A percentile compares a stretch with the other conserved stretches of the same genome.
Conservation (phyloP, 2,113 vertebrate species). For the Phodopus roborovskii region DNA sequence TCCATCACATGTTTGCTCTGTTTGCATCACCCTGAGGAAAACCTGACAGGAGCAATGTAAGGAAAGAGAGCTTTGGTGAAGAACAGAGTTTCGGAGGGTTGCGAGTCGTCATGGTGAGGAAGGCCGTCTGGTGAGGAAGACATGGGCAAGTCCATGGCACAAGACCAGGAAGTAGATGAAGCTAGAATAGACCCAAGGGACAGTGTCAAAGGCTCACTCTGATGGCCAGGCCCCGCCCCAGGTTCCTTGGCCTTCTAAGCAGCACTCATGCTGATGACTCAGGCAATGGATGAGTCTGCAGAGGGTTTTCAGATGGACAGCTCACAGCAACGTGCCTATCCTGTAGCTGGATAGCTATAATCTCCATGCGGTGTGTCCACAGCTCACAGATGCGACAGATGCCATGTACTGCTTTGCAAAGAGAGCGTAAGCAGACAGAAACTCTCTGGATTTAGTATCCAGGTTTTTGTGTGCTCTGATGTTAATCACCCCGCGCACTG, state of each 20-base stretch:
- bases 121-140: not conserved
- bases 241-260: not conserved
- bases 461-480: not conserved
- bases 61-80: not conserved
- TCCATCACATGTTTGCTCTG: not conserved
- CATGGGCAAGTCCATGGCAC: not conserved
- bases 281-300: not conserved
- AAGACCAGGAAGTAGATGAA: not conserved
- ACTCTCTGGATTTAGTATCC: not conserved
- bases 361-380: not conserved
- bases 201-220: not conserved
- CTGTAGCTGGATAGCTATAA: not conserved
- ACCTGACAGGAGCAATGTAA: not conserved
- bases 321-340: not conserved
- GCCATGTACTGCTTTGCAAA: not conserved
- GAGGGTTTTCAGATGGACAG: not conserved
- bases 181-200: not conserved
- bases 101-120: not conserved
- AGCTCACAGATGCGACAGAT: not conserved
- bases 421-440: too few species aligned
- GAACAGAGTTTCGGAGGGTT: not conserved
- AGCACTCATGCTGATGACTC: not conserved
- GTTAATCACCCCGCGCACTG: too few species aligned
- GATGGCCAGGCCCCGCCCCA: not conserved
- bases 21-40: not conserved